A percentile compares a stretch with the other conserved stretches of the same genome.
These are phyloP conservation scores for Brachyistius frenatus DNA, from an alignment of 2,113 vertebrate species.

Conservation along the genomic window DNA sequence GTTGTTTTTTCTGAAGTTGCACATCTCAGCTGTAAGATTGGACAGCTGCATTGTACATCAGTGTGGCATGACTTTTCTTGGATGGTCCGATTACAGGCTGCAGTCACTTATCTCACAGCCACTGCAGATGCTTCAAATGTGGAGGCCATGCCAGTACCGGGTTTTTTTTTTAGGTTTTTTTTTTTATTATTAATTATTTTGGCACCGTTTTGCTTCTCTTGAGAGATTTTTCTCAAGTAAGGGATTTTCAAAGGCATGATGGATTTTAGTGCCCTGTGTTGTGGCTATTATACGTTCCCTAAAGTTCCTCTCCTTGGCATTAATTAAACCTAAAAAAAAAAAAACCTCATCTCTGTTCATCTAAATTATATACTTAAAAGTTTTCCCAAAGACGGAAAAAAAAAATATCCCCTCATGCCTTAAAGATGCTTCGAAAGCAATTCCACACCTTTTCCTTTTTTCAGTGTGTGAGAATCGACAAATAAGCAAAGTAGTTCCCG, in stretches of 20 bases:
- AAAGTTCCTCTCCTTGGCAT: too few relatives aligned
- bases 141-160: not conserved
- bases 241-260: not conserved
- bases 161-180: too few relatives aligned
- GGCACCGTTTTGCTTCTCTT: not conserved
- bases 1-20: constrained; percentile 45
- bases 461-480: too few relatives aligned
- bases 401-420: too few relatives aligned
- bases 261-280: not conserved
- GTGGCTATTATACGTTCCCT: not conserved
- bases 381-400: too few relatives aligned
- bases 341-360: too few relatives aligned
- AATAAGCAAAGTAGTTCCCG: too few relatives aligned
- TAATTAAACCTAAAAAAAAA: too few relatives aligned
- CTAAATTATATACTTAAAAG: too few relatives aligned
- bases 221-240: not conserved
- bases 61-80: constrained; percentile 22
- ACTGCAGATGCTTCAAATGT: not conserved
- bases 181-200: not conserved
- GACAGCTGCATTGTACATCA: constrained; percentile 31
- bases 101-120: constrained; percentile 5
- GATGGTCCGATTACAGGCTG: constrained; percentile 38
- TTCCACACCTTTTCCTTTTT: too few relatives aligned
- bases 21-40: constrained; percentile 44
- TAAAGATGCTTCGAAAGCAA: too few relatives aligned